Base-by-base conservation (phyloP, 1,140 invertebrate genomes). In the Apocrypta bakeri region DNA sequence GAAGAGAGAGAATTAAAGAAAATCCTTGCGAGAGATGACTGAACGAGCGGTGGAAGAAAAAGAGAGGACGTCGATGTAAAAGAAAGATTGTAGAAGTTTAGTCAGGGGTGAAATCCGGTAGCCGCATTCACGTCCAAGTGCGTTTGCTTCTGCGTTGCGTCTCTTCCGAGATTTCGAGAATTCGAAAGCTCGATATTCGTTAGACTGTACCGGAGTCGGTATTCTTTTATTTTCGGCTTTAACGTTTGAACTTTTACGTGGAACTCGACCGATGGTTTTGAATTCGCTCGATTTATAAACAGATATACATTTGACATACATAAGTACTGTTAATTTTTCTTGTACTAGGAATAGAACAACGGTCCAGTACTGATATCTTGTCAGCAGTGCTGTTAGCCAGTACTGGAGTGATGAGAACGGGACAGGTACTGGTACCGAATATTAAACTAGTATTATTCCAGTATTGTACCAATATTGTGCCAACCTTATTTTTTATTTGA, bases 51-150 rank as follows among this genome's bases (percentile, higher is more conserved):
- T 78, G 31, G 79, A 31, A 40, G 37, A 61, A 81, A 24, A 72
- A 14, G 40, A 27, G 31, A 74, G 79, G 73, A 73, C 48, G 66
- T 75, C 63, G 66, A 77, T 79, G 48, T 31, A 42, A 21, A 1
- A 73, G 48, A 11, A 48, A 82, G 81, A 78, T 82, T 82, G 25
- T n/a, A 78, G 87, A 86, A 87, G 89, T 90, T 86, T 89, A 91
- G 87, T 88, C 90, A 90, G 90, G 90, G 89, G 87, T 91, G 87
- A 92, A 91, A 92, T 91, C 89, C 89, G 88, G 90, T 91, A 91
- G 90, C 90, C 85, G 85, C 84, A 87, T 86, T 85, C 88, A 90
- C 87, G 89, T 90, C 91, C 85, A 88, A 86, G 87, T 86, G 85
- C 86, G 87, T 90, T 90, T 87, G 87, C 87, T 87, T 88, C 86